Conservation (phyloP, 2,113 vertebrate genomes). For the Cryptomyrus ogoouensis region DNA sequence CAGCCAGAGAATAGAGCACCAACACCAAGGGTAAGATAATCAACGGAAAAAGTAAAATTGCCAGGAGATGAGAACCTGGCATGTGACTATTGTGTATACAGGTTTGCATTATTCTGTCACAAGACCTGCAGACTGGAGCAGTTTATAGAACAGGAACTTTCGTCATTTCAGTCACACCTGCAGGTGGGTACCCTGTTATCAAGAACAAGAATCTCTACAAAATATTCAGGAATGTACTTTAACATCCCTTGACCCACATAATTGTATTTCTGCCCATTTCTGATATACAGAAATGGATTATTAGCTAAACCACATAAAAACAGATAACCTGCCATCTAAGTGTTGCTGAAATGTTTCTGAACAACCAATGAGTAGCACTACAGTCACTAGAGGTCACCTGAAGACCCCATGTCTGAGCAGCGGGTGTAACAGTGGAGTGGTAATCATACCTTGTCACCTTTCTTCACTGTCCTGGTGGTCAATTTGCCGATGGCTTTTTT, state of each 20-base stretch:
- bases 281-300: neutral
- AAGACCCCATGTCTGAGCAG: neutral
- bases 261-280: neutral
- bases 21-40: neutral
- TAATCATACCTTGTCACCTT: constrained; percentile 87
- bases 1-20: neutral
- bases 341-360: neutral
- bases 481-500: constrained; percentile 95
- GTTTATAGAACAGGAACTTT: neutral
- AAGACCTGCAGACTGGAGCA: neutral
- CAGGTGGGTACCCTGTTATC: neutral
- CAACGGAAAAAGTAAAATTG: neutral
- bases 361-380: neutral
- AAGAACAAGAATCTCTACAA: neutral
- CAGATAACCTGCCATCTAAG: neutral
- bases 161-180: neutral
- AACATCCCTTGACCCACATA: neutral
- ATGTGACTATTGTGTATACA: neutral
- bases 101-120: neutral
- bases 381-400: neutral
- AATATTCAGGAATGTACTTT: neutral
- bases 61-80: neutral
- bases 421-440: neutral
- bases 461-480: constrained; percentile 91
- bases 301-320: neutral